Base-by-base conservation (phyloP, 2,113 vertebrate species). In the Tragelaphus imberbis region DNA sequence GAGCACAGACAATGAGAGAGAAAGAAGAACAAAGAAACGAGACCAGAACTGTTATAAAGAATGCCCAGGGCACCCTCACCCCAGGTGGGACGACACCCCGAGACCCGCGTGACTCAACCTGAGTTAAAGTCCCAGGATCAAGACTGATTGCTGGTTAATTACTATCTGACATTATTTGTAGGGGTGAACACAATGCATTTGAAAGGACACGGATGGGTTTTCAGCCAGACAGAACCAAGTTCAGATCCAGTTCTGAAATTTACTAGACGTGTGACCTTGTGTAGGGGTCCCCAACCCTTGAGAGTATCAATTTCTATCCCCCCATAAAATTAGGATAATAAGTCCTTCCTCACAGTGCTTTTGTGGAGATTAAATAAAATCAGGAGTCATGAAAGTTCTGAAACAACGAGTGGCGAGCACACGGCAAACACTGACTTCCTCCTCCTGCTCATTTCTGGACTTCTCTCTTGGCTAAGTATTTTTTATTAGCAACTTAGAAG, bases 401-500 rank as follows among this genome's bases (percentile, higher is more conserved):
- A 71, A 91, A 58, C 33, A 85, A 51, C 4, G 10, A 51, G 7
- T 79, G 28, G 27, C 36, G 28, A 44, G 6, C 6, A 30, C 28
- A 88, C 58, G 44, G 53, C 51, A 56, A 51, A 53, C 4, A 3
- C 53, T 80, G 59, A 21, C 28, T 75, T 58, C n/a, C 27, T 88
- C 47, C 30, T 61, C 9, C 33, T 27, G 51, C 21, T 7, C 2
- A 90, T 58, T 63, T 44, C 68, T 91, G 40, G 17, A 12, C 28
- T 47, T 49, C 86, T 85, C 77, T 91, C 61, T 51, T 82, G 21
- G n/a, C 53, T 84, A 47, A 19, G 56, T 82, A 84, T 75, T 58
- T 95, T 89, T 25, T 40, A 51, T 81, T 77, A 89, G 7, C 53
- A 86, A 91, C 33, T 59, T 91, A 59, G 61, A 56, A 81, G 49